A percentile compares a stretch with the other conserved stretches of the same genome.
Conservation (phyloP, 1,140 invertebrate species). For the Calephelis nemesis region DNA sequence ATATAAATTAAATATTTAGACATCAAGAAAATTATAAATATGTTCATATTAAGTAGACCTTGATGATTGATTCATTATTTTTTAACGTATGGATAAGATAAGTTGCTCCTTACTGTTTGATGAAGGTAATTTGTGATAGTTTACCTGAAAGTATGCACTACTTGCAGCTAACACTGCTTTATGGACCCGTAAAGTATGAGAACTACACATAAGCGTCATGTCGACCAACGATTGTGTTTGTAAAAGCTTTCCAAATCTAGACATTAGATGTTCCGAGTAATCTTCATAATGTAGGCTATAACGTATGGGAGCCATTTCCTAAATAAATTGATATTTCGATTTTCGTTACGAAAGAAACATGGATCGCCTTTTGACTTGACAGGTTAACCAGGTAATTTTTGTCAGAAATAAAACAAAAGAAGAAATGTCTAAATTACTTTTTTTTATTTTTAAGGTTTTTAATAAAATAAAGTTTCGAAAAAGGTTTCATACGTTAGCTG, state of each 20-base stretch:
- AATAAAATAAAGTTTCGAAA: too few species aligned
- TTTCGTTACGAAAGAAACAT: slow-evolving; percentile 17
- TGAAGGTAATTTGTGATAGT: neutral
- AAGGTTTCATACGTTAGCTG: too few species aligned
- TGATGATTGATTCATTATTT: too few species aligned
- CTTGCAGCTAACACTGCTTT: slow-evolving; percentile 81
- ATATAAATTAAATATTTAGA: too few species aligned
- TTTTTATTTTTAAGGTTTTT: too few species aligned
- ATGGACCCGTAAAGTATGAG: slow-evolving; percentile 81
- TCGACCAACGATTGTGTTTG: slow-evolving; percentile 82
- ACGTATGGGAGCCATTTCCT: slow-evolving; percentile 67
- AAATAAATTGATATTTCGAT: slow-evolving; percentile 16
- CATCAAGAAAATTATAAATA: too few species aligned
- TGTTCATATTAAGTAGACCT: too few species aligned
- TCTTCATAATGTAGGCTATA: slow-evolving; percentile 80
- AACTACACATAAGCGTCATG: slow-evolving; percentile 81
- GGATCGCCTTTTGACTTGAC: neutral
- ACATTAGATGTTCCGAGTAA: slow-evolving; percentile 79
- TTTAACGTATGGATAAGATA: too few species aligned
- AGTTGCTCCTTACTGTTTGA: too few species aligned
- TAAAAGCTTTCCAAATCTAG: slow-evolving; percentile 80
- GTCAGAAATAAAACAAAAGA: too few species aligned
- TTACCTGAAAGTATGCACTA: slow-evolving; percentile 83
- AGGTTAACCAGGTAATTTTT: neutral
- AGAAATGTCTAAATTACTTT: too few species aligned